phyloP scores from a whole-genome alignment of 2,797 vertebrate species.

The Neosalanx taihuensis region DNA sequence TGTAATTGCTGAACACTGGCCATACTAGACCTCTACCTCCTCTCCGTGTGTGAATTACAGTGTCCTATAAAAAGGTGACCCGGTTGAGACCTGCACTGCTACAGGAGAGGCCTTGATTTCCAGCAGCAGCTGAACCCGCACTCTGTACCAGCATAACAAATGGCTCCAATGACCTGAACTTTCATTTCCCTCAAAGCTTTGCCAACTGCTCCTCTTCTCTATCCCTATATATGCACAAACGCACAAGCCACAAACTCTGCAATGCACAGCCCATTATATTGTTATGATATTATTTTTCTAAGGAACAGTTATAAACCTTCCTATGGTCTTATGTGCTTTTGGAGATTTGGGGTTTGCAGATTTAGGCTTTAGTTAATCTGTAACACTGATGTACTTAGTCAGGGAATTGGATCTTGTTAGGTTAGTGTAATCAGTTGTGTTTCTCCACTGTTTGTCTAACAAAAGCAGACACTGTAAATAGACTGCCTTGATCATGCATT shows the following conservation, averaged over 20 bases:
- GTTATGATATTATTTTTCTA: too few species aligned
- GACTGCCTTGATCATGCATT: background rate
- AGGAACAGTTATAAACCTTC: too few species aligned
- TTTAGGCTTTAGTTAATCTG: background rate
- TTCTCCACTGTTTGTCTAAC: background rate
- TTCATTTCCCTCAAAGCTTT: conserved; percentile 44
- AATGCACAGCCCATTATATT: background rate
- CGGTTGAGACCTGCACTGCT: conserved; percentile 38
- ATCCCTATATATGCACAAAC: conserved; percentile 10
- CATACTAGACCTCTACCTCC: conserved; percentile 49
- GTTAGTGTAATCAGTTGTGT: background rate
- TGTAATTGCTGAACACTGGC: conserved; percentile 45
- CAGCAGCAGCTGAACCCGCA: conserved; percentile 67
- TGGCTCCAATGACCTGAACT: conserved; percentile 54
- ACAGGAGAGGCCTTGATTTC: conserved; percentile 54
- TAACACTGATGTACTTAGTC: background rate
- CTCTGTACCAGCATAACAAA: conserved; percentile 62
- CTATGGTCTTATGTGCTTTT: too few species aligned
- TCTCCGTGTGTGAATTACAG: conserved; percentile 55
- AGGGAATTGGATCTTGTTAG: background rate
- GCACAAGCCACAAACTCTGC: background rate
- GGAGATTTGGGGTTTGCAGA: background rate
- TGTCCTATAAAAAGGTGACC: conserved; percentile 77
- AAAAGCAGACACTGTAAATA: background rate
- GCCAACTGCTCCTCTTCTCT: conserved; percentile 30